Percentiles rank a stretch among this genome's conserved stretches.
Conservation (phyloP, 2,888 invertebrate genomes). For the Aphelenchoides bicaudatus region DNA sequence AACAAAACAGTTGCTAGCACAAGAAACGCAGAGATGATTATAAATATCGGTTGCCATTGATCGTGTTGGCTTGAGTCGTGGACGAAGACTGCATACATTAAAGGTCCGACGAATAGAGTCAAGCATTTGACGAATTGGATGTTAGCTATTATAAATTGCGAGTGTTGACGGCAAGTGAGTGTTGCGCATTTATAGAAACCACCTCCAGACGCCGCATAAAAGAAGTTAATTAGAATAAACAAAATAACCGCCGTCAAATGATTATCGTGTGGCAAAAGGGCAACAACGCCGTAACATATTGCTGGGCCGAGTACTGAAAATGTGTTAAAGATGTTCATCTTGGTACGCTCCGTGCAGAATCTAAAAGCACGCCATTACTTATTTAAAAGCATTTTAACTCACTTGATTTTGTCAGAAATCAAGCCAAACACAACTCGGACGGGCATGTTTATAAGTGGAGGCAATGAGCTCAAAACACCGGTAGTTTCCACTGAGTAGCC, state of each 20-base stretch:
- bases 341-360: constrained; percentile 44
- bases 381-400: background rate
- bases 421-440: constrained; percentile 46
- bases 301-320: constrained; percentile 43
- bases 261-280: constrained; percentile 36
- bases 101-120: constrained; percentile 36
- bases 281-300: constrained; percentile 27
- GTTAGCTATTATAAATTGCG: constrained; percentile 45
- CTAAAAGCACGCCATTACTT: constrained; percentile 21
- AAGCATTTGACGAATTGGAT: constrained; percentile 56
- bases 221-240: constrained; percentile 15
- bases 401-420: constrained; percentile 29
- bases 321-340: constrained; percentile 54
- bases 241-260: background rate
- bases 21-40: background rate
- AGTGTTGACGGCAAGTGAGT: constrained; percentile 26
- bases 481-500: constrained; percentile 42
- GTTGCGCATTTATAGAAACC: constrained; percentile 38
- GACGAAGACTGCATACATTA: constrained; percentile 9
- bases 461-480: constrained; percentile 37
- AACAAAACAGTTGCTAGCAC: constrained; percentile 10
- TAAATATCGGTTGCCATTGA: constrained; percentile 4
- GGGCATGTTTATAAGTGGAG: constrained; percentile 37
- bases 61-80: background rate
- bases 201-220: constrained; percentile 28